Evolutionary conservation across 2,113 vertebrate genomes (phyloP).

Genomic region (Parus major): DNA sequence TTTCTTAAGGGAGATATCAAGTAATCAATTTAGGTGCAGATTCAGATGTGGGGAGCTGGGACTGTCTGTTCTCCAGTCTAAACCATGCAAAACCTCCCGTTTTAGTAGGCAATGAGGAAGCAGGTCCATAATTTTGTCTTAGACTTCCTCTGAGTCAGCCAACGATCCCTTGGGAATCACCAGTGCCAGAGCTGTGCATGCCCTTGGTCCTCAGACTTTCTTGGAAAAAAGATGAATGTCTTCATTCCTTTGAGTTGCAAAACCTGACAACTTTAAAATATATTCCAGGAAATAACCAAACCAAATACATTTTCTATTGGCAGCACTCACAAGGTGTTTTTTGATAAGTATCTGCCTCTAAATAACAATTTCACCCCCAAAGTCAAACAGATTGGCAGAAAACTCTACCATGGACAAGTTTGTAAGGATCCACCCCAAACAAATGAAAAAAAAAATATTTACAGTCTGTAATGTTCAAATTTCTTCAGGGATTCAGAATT

Average conservation of each 20-base stretch:
- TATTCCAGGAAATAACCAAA: neutral
- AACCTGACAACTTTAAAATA: neutral
- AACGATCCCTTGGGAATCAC: neutral
- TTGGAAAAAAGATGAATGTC: neutral
- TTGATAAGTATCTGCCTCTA: neutral
- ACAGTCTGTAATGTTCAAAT: conserved; percentile 64
- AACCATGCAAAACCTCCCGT: neutral
- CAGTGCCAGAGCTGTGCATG: neutral
- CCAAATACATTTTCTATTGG: neutral
- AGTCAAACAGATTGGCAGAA: neutral
- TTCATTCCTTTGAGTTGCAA: neutral
- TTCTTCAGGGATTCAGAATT: conserved; percentile 78
- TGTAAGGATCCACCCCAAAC: neutral
- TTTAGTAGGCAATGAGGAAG: neutral
- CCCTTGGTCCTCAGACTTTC: neutral
- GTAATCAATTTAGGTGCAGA: neutral
- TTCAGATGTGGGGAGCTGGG: neutral
- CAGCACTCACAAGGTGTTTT: neutral
- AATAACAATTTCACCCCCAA: neutral
- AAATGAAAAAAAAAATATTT: neutral
- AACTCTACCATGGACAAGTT: neutral
- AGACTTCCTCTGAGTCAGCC: neutral
- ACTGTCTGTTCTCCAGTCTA: neutral
- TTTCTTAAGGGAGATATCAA: neutral
- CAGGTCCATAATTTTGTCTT: neutral